phyloP scores from a whole-genome alignment of 2,113 vertebrate species.

The Machaerirhynchus nigripectus region DNA sequence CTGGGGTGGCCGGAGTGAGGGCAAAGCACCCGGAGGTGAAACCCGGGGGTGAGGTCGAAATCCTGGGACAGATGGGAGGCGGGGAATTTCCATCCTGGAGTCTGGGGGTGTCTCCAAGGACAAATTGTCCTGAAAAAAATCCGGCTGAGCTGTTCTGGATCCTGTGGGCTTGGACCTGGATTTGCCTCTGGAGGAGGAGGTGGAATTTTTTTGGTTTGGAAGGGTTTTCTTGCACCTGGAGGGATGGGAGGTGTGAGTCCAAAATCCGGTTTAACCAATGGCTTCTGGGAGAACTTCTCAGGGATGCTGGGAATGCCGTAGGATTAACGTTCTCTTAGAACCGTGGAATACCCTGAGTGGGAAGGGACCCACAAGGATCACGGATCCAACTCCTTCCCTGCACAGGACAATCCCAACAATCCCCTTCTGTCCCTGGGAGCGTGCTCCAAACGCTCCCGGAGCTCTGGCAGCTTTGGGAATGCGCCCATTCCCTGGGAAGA shows the following conservation, averaged over 20 bases:
- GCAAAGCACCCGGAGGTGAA: neutral
- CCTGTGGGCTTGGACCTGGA: neutral
- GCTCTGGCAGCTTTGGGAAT: neutral
- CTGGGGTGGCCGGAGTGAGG: neutral
- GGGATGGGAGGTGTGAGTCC: neutral
- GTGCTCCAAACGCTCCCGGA: accelerated
- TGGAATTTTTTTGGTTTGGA: neutral
- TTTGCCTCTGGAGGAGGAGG: neutral
- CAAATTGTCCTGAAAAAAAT: neutral
- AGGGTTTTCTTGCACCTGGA: neutral
- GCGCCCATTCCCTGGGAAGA: accelerated
- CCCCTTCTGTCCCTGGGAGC: neutral
- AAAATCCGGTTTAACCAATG: neutral
- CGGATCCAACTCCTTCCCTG: neutral
- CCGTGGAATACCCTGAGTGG: neutral
- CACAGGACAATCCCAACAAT: neutral
- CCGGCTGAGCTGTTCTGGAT: neutral
- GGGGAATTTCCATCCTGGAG: neutral
- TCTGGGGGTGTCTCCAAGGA: neutral
- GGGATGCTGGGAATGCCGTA: neutral
- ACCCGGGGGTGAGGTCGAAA: neutral
- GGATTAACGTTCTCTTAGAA: too few relatives aligned
- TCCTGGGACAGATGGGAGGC: neutral
- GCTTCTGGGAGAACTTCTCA: neutral
- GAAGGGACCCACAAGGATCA: neutral